Percentiles rank a stretch among this genome's conserved stretches.
Evolutionary conservation across 2,113 vertebrate species (phyloP).

Genomic region (Phrynocephalus versicolor): DNA sequence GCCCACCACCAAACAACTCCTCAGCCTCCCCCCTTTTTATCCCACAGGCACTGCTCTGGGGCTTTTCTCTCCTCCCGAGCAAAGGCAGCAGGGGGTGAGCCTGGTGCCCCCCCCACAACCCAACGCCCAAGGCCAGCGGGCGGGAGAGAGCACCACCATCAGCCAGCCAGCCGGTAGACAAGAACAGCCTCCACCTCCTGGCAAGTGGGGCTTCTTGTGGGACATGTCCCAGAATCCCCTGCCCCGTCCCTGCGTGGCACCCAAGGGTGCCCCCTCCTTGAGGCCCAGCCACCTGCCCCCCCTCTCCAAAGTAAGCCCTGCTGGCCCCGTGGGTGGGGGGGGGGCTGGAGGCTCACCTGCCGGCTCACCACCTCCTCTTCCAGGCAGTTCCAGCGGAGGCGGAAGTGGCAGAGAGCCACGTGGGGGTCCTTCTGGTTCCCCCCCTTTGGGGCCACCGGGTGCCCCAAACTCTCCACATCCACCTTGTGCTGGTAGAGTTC

Average conservation of each 20-base stretch:
- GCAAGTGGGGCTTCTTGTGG: no score
- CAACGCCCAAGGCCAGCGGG: no score
- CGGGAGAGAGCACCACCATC: no score
- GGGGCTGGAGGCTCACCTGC: slow-evolving; percentile 73
- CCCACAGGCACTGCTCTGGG: neutral
- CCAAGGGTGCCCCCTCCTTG: neutral
- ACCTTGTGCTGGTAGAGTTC: slow-evolving; percentile 90
- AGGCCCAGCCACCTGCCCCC: neutral
- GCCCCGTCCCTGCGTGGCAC: neutral
- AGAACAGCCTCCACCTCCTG: no score
- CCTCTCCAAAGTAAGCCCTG: neutral
- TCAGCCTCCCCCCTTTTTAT: fast-evolving
- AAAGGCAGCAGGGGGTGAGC: neutral
- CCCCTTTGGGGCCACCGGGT: slow-evolving; percentile 69
- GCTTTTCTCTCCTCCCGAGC: no score
- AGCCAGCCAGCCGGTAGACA: no score
- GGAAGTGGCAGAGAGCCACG: slow-evolving; percentile 73
- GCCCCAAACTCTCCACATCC: slow-evolving; percentile 85
- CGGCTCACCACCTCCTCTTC: slow-evolving; percentile 83
- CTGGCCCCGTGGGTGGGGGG: neutral
- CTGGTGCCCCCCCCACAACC: no score
- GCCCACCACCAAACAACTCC: fast-evolving
- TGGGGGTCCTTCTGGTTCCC: slow-evolving; percentile 62
- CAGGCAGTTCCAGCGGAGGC: slow-evolving; percentile 83
- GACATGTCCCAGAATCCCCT: neutral